Base-by-base conservation (phyloP, 1,140 invertebrate genomes). In the Tetramorium alpestre region DNA sequence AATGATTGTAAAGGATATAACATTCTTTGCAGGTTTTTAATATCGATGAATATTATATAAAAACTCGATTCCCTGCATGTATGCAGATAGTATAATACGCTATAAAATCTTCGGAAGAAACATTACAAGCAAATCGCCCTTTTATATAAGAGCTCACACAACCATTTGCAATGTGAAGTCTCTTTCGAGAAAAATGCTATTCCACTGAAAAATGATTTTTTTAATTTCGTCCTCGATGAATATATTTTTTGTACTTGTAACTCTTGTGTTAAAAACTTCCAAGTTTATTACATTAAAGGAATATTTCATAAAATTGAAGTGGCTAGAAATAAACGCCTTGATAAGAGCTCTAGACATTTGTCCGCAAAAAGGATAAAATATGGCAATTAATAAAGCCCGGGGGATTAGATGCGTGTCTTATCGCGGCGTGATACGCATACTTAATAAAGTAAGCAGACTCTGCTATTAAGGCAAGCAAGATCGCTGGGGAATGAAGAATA, bases 231-330 rank as follows among this genome's bases (percentile, higher is more conserved):
- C 1, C 2, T 2, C 16, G 28, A 18, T 6, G 0, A 67, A 67
- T 67, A 22, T 6, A 10, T 67, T 41, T 67, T 5, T 44, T 67
- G 7, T 6, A 28, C 11, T n/a, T 44, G n/a, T 10, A 67, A 44
- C 5, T 67, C 18, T 6, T 41, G 38, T 22, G 13, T 6, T n/a
- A 67, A 22, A 44, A 44, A 44, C 3, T 44, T 44, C 2, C 10
- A 8, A 8, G 6, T 18, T 62, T 6, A 2, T 10, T 41, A 22
- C 22, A 33, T 65, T 28, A 67, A 67, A 22, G 4, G 10, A 69
- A 49, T 69, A 80, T 69, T 54, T 80, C 5, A 10, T 2, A 41
- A 81, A 51, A 70, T 3, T 70, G 22, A 56, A 81, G 18, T n/a
- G 3, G 13, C 6, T 41, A 41, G 13, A 65, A 49, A 11, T 8